These are phyloP conservation scores for Chiloscyllium plagiosum DNA, from an alignment of 2,113 vertebrate species.

Conservation along the genomic window DNA sequence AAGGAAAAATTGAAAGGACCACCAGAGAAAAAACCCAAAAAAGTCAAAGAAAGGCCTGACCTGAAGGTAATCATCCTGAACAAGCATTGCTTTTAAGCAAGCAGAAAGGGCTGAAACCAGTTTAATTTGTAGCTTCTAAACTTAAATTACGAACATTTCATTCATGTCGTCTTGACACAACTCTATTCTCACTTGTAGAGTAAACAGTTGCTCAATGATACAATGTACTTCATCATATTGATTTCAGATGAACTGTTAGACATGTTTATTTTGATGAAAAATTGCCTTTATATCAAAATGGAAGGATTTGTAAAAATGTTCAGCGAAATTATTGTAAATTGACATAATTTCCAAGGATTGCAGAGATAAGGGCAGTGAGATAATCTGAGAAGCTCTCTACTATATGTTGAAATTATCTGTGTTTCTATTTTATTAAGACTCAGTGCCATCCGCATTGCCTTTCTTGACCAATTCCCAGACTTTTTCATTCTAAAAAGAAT, in stretches of 20 bases:
- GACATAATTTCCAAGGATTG: background rate
- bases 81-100: background rate
- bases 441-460: background rate
- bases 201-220: background rate
- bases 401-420: background rate
- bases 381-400: too few relatives aligned
- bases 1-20: conserved; percentile 93
- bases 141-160: background rate
- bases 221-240: background rate
- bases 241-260: background rate
- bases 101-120: background rate
- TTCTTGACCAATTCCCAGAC: background rate
- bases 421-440: background rate
- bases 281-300: background rate
- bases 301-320: background rate
- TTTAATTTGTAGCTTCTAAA: background rate
- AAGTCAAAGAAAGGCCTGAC: conserved; percentile 93
- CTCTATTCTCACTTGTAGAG: background rate
- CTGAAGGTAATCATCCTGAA: conserved; percentile 69
- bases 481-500: background rate
- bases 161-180: background rate
- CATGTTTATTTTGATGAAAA: background rate
- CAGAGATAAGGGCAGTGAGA: background rate
- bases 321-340: background rate
- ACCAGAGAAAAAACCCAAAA: conserved; percentile 94